A percentile compares a stretch with the other conserved stretches of the same genome.
These are phyloP conservation scores for Thermophis baileyi DNA, from an alignment of 2,113 vertebrate genomes.

Conservation along the genomic window DNA sequence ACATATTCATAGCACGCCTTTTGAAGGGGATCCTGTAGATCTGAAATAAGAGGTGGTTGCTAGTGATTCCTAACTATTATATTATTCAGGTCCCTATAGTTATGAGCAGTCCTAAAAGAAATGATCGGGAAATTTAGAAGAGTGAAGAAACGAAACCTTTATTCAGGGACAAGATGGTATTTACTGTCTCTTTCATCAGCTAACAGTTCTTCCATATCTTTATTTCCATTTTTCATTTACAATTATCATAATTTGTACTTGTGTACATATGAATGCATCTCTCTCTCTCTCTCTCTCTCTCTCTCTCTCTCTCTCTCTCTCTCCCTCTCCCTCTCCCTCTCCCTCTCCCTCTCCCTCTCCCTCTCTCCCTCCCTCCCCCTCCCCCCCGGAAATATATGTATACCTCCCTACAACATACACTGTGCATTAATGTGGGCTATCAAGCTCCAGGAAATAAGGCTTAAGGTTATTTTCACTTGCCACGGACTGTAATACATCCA, in stretches of 20 bases:
- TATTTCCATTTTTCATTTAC: neutral
- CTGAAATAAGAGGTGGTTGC: neutral
- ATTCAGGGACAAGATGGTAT: neutral
- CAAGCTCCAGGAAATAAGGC: neutral
- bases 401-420: neutral
- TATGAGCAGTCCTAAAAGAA: neutral
- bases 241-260: too few species aligned
- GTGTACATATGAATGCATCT: too few species aligned
- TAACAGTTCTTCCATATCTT: neutral
- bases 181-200: neutral
- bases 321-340: too few species aligned
- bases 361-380: too few species aligned
- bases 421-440: neutral
- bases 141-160: neutral
- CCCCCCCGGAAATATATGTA: neutral
- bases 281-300: too few species aligned
- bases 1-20: neutral
- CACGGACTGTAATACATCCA: neutral
- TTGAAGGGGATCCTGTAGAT: neutral
- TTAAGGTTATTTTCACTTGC: neutral
- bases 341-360: too few species aligned
- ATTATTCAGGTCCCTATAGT: neutral
- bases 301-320: too few species aligned
- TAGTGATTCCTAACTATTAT: neutral
- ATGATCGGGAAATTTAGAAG: neutral